phyloP scores from a whole-genome alignment of 2,888 invertebrate genomes.

The Machimus atricapillus region DNA sequence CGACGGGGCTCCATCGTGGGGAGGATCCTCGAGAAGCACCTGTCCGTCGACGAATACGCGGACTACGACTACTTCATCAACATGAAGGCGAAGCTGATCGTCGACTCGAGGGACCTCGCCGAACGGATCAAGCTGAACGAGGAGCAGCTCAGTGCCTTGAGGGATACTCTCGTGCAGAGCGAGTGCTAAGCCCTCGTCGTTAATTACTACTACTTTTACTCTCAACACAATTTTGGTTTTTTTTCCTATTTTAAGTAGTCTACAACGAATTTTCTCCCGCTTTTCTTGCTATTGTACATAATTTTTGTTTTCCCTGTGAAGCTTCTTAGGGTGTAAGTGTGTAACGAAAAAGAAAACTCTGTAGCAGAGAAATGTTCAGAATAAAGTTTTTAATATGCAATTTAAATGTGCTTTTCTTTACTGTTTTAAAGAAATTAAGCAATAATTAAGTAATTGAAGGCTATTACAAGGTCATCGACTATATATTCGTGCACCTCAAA shows the following conservation, averaged over 20 bases:
- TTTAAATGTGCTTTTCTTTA: not conserved
- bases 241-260: constrained; percentile 19
- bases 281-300: constrained; percentile 24
- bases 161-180: constrained; percentile 61
- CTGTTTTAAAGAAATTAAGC: too few relatives aligned
- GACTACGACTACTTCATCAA: constrained; percentile 86
- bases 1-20: constrained; percentile 76
- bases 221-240: not conserved
- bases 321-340: constrained; percentile 4
- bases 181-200: constrained; percentile 55
- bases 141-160: constrained; percentile 77
- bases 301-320: constrained; percentile 5
- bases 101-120: constrained; percentile 81
- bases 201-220: not conserved
- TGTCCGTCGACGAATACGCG: constrained; percentile 75
- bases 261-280: constrained; percentile 27
- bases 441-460: too few relatives aligned
- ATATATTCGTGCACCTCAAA: too few relatives aligned
- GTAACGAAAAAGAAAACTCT: constrained; percentile 13
- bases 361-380: constrained; percentile 16
- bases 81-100: constrained; percentile 85
- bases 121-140: constrained; percentile 84
- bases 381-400: constrained; percentile 21
- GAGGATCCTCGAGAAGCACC: constrained; percentile 73
- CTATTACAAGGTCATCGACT: too few relatives aligned